These are phyloP conservation scores for Caenorhabditis doughertyi DNA, from an alignment of 2,888 invertebrate genomes.

Conservation along the genomic window DNA sequence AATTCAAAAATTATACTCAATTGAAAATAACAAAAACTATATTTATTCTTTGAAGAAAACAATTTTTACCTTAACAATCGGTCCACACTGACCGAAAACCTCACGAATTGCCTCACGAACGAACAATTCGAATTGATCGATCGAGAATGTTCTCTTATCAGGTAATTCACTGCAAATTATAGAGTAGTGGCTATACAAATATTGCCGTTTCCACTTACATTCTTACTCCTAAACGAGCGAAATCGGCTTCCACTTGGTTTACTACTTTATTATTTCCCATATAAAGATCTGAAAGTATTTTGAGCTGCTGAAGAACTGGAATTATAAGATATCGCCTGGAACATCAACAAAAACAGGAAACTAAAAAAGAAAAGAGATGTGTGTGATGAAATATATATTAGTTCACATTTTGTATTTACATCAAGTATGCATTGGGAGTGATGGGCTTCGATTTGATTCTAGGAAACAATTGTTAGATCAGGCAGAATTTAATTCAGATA, in stretches of 20 bases:
- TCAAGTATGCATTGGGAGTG: background rate
- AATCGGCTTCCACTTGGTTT: slow-evolving; percentile 64
- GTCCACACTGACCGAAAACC: slow-evolving; percentile 69
- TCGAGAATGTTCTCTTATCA: slow-evolving; percentile 60
- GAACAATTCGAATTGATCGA: slow-evolving; percentile 70
- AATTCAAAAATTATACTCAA: background rate
- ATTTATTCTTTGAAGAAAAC: background rate
- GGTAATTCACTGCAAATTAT: slow-evolving; percentile 62
- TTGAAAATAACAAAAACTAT: background rate
- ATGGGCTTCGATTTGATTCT: slow-evolving; percentile 10
- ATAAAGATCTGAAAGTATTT: slow-evolving; percentile 27
- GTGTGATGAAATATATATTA: background rate
- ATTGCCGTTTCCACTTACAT: slow-evolving; percentile 51
- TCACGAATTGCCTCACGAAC: slow-evolving; percentile 70
- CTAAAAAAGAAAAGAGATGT: background rate
- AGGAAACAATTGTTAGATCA: slow-evolving; percentile 1
- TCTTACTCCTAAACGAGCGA: slow-evolving; percentile 68
- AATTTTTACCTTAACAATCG: slow-evolving; percentile 64
- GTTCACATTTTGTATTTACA: background rate
- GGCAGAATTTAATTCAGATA: slow-evolving; percentile 4
- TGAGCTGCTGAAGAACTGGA: background rate
- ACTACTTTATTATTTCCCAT: slow-evolving; percentile 42
- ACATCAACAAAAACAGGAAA: background rate
- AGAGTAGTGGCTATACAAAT: background rate
- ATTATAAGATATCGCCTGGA: too few species aligned